Evolutionary conservation across 2,797 vertebrate genomes (phyloP), one percentile per base, ranked within the genome.

Genomic region (Sebastes matsubarae): DNA sequence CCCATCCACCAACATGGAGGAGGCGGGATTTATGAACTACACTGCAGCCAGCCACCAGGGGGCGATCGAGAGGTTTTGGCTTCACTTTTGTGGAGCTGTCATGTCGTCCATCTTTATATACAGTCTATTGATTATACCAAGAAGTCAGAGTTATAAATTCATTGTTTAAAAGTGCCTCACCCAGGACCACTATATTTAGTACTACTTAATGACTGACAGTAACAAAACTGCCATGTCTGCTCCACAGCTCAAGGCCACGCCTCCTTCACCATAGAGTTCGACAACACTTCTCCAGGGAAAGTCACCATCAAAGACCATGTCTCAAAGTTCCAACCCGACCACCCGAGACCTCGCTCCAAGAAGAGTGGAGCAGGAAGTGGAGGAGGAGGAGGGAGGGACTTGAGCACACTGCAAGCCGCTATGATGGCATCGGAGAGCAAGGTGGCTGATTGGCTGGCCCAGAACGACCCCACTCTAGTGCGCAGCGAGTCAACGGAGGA

Each of bases 221-320:
- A 67, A 80, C 9, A 65, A 71, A 71, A 80, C 68, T 77, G 36
- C 93, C 84, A 93, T 61, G 50, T 96, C 88, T 93, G 92, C 82
- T 86, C 80, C 65, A 36, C 90, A 83, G 92, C 93, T 74, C 96
- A 98, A 92, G 97, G 98, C 54, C 98, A 99, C 71, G 98, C 98
- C 90, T 99, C 98, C 80, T 99, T 99, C 96, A 99, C 98, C 77
- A 99, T 99, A 89, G 98, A 99, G 94, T 99, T 99, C 90, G 98
- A 99, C 95, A 97, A 96, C 92, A 97, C 96, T 68, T 96, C 97
- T 82, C 98, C 98, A 6, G 98, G 98, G 84, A 99, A 99, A 94
- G 98, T 99, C 80, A 99, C 98, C 27, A 99, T 99, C 93, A 99
- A 97, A 94, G 98, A 99, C 94, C 98, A 99, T 0, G 97, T 99